Conservation (phyloP, 2,888 invertebrate genomes). For the Lingula anatina region DNA sequence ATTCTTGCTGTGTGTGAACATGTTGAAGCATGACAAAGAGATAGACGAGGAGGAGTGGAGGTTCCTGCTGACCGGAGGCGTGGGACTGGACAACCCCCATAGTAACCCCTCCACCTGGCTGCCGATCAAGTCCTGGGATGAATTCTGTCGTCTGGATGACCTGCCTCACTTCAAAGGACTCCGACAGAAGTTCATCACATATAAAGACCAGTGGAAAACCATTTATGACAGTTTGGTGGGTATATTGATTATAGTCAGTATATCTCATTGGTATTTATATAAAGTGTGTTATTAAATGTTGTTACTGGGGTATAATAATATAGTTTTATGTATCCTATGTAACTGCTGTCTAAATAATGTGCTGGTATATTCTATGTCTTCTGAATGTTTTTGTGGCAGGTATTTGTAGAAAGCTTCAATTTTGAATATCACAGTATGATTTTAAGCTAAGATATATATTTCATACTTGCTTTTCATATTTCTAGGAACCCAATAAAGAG, state of each 20-base stretch:
- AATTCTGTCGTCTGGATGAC: slow-evolving; percentile 51
- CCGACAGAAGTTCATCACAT: slow-evolving; percentile 42
- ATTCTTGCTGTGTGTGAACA: slow-evolving; percentile 53
- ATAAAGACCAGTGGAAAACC: slow-evolving; percentile 59
- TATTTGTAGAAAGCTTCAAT: too few relatives aligned
- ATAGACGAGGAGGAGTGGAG: slow-evolving; percentile 67
- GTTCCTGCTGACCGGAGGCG: slow-evolving; percentile 82
- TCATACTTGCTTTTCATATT: too few relatives aligned
- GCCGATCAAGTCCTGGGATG: slow-evolving; percentile 65
- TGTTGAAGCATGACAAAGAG: slow-evolving; percentile 49
- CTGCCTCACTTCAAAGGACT: slow-evolving; percentile 44
- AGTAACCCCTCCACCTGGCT: slow-evolving; percentile 79
- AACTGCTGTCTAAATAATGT: too few relatives aligned
- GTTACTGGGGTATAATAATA: background rate
- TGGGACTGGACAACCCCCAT: slow-evolving; percentile 70
- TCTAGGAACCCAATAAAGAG: slow-evolving; percentile 44
- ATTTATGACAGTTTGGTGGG: slow-evolving; percentile 64
- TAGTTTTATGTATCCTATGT: too few relatives aligned
- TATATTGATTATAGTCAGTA: slow-evolving; percentile 2
- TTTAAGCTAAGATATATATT: too few relatives aligned
- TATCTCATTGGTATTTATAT: background rate
- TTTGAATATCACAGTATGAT: too few relatives aligned
- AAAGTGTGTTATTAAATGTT: background rate
- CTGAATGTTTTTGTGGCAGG: too few relatives aligned
- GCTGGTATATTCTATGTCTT: too few relatives aligned